Evolutionary conservation across 2,888 invertebrate species (phyloP), one percentile per base, ranked within the genome.

Genomic region (Drosophila robusta): DNA sequence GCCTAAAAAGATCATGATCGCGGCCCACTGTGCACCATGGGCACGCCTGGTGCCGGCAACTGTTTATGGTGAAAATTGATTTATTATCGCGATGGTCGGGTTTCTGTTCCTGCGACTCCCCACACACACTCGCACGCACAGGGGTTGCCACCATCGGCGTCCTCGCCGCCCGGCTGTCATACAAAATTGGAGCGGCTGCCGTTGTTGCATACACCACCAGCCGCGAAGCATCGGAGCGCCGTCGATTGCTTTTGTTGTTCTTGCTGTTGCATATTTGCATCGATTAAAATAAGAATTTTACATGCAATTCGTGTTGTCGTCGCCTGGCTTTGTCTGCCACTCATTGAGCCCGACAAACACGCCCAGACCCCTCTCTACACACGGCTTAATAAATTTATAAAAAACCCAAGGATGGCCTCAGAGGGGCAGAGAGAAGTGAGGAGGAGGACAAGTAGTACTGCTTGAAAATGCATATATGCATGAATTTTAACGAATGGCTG

Each of bases 401-500:
- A 83, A 88, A 72, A 66, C 68, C 71, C 85, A 65, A 74, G 70
- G 34, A 64, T 54, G 32, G 58, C 44, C 8, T 7, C 1, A 26
- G 24, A 29, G 12, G 49, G 42, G 46, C 26, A 36, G 11, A 39
- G 34, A 29, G 14, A 11, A 26, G 18, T 18, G 46, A 18, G 11
- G 34, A 12, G 18, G 12, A 16, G 36, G 16, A 8, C 16, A 36
- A 38, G 34, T 12, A 44, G 74, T 57, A 50, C 64, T 67, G 80
- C 79, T 77, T 68, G 72, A 83, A 87, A 90, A 85, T 84, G 87
- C 71, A 89, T 78, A 70, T 75, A 89, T 89, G 89, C 85, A 85
- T 81, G 87, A 81, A 77, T 87, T 90, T 90, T 89, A 89, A 90
- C 87, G 87, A 89, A 89, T 90, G 86, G 81, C 88, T 90, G 90